phyloP scores from a whole-genome alignment of 1,140 invertebrate species.

The Brachionus rotundiformis region DNA sequence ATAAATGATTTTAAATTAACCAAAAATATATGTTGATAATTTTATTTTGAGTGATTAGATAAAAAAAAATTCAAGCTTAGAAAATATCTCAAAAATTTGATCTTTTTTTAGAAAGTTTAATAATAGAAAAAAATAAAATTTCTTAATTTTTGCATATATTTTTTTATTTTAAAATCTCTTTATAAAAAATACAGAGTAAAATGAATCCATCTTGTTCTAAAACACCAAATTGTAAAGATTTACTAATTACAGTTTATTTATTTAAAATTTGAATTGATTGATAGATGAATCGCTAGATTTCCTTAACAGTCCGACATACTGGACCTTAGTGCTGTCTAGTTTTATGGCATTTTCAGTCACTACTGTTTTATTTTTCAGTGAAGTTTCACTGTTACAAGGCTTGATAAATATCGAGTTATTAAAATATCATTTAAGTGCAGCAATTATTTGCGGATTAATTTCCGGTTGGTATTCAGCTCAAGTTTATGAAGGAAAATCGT shows the following conservation, averaged over 20 bases:
- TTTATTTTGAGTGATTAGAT: no score
- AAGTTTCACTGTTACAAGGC: background rate
- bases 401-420: background rate
- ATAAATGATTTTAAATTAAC: background rate
- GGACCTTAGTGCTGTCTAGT: background rate
- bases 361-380: background rate
- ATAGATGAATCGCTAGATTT: background rate
- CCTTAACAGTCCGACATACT: background rate
- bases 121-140: background rate
- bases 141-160: no score
- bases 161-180: no score
- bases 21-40: no score
- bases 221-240: background rate
- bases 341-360: background rate
- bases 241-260: background rate
- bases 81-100: no score
- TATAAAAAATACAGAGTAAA: background rate
- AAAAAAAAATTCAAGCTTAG: no score
- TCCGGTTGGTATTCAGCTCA: background rate
- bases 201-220: background rate
- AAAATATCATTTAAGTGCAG: background rate
- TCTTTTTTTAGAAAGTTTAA: background rate
- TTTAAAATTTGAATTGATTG: background rate
- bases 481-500: background rate
- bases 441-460: background rate